Percentiles rank a stretch among this genome's conserved stretches.
These are phyloP conservation scores for Distichodus sexfasciatus DNA, from an alignment of 2,797 vertebrate genomes.

Conservation along the genomic window DNA sequence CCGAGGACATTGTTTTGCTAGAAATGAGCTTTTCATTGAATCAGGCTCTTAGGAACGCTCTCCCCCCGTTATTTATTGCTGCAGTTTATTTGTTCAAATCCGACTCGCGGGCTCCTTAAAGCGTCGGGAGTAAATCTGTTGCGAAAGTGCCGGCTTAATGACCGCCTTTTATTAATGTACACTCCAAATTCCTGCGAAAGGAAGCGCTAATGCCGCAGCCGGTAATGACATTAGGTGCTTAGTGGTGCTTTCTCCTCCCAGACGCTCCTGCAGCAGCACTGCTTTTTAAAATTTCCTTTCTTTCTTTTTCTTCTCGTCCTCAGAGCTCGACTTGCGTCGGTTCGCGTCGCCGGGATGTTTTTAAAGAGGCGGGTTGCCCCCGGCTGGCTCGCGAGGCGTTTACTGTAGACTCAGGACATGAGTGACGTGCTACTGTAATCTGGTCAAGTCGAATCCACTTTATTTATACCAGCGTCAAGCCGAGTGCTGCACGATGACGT, in stretches of 20 bases:
- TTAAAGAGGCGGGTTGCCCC: constrained; percentile 46
- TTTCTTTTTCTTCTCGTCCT: no score
- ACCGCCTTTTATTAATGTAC: constrained; percentile 67
- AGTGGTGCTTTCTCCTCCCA: constrained; percentile 46
- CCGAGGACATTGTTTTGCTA: constrained; percentile 1
- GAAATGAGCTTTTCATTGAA: constrained; percentile 37
- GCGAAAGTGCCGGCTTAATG: constrained; percentile 55
- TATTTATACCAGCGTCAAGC: no score
- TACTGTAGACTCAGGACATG: constrained; percentile 62
- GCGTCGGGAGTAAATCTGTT: constrained; percentile 47
- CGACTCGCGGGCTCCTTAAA: constrained; percentile 61
- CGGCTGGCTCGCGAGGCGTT: constrained; percentile 47
- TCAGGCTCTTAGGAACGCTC: constrained; percentile 13
- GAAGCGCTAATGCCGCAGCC: constrained; percentile 67
- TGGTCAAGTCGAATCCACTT: background rate
- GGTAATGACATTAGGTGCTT: constrained; percentile 70
- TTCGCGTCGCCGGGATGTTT: constrained; percentile 55
- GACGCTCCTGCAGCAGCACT: constrained; percentile 55
- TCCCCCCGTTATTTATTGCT: constrained; percentile 31
- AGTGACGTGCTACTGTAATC: constrained; percentile 52
- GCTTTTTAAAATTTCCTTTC: no score
- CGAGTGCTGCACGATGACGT: no score
- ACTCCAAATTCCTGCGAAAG: constrained; percentile 68
- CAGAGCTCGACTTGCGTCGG: constrained; percentile 42
- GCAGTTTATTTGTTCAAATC: constrained; percentile 66